These are phyloP conservation scores for Nephrotoma appendiculata DNA, from an alignment of 2,888 invertebrate species.

Conservation along the genomic window DNA sequence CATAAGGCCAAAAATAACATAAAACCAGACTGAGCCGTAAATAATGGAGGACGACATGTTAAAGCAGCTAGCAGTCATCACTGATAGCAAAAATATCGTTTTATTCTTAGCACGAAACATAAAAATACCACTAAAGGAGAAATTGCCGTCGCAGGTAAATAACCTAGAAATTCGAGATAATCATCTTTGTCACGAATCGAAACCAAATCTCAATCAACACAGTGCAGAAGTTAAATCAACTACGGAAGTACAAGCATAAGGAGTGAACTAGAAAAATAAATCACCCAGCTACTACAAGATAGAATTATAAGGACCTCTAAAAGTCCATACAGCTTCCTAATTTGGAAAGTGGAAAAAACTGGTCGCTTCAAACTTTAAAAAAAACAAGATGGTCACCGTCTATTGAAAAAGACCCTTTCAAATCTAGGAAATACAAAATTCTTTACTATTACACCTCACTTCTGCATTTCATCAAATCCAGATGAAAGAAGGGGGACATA, in stretches of 20 bases:
- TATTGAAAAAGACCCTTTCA: neutral
- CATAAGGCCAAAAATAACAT: too few relatives aligned
- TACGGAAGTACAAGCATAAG: neutral
- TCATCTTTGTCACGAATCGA: neutral
- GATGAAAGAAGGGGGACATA: neutral
- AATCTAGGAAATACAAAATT: too few relatives aligned
- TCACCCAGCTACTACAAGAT: neutral
- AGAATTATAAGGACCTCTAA: neutral
- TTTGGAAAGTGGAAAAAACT: too few relatives aligned
- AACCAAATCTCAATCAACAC: neutral
- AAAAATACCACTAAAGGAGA: neutral
- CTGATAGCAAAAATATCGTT: too few relatives aligned
- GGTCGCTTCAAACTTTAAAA: neutral
- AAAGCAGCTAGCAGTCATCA: neutral
- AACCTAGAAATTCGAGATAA: neutral
- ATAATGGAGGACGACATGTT: neutral
- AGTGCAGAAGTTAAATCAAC: neutral
- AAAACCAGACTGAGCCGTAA: too few relatives aligned
- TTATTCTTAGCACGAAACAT: too few relatives aligned
- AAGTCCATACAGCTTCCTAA: neutral
- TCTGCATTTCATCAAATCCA: neutral
- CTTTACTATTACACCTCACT: too few relatives aligned
- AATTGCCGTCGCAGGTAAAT: neutral
- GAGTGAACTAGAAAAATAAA: neutral
- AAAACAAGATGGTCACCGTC: neutral